Conservation (phyloP, 2,113 vertebrate species). For the Sclerurus mexicanus region DNA sequence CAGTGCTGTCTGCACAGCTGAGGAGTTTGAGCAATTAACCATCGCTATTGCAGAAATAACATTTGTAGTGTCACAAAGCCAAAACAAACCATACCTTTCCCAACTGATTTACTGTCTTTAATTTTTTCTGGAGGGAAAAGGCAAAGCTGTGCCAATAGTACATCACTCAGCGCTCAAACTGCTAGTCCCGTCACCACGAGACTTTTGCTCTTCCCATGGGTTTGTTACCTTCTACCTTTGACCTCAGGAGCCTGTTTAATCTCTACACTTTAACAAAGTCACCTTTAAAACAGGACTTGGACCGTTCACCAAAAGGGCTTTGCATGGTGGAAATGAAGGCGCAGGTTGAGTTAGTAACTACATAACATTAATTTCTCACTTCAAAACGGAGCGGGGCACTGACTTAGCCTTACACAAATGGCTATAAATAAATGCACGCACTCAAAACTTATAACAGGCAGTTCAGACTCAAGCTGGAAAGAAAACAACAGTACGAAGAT, state of each 20-base stretch:
- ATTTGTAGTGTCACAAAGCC: not conserved
- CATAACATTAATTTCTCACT: not conserved
- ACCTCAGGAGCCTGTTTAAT: not conserved
- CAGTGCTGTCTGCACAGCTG: not conserved
- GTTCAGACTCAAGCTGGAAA: not conserved
- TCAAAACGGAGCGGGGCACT: not conserved
- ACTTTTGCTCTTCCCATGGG: not conserved
- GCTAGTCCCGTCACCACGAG: not conserved
- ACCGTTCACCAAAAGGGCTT: not conserved
- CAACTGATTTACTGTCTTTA: conserved; percentile 37
- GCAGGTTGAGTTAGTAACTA: not conserved
- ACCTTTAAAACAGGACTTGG: not conserved
- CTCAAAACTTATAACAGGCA: not conserved
- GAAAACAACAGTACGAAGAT: not conserved
- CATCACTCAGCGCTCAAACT: not conserved
- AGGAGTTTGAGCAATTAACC: conserved; percentile 22
- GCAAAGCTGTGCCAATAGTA: not conserved
- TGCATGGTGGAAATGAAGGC: not conserved
- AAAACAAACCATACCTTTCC: conserved; percentile 48
- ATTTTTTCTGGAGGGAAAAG: not conserved
- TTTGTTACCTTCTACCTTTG: not conserved
- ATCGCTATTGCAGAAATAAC: conserved; percentile 32
- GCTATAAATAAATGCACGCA: not conserved
- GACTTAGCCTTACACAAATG: not conserved
- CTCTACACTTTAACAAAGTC: not conserved